Evolutionary conservation across 2,888 invertebrate species (phyloP).

Genomic region (Limenitis camilla): DNA sequence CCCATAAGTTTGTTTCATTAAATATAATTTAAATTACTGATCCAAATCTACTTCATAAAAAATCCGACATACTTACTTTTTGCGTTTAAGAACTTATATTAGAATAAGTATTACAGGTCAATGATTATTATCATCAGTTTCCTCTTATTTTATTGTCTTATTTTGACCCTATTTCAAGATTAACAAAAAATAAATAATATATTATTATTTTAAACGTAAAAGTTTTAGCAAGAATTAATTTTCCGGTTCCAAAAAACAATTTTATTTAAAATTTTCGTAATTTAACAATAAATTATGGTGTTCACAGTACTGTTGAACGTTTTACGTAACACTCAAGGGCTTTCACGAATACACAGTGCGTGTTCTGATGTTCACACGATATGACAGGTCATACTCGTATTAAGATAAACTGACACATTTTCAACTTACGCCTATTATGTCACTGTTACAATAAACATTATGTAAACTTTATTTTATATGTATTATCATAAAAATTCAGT

Average conservation of each 20-base stretch:
- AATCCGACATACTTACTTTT: too few relatives aligned
- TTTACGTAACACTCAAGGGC: constrained; percentile 47
- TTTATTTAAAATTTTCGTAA: neutral
- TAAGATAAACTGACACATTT: constrained; percentile 23
- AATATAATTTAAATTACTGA: too few relatives aligned
- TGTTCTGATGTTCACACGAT: constrained; percentile 53
- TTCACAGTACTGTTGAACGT: constrained; percentile 11
- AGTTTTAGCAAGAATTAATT: neutral
- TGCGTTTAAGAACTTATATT: too few relatives aligned
- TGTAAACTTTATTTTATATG: too few relatives aligned
- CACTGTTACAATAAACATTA: constrained; percentile 1
- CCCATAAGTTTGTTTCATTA: too few relatives aligned
- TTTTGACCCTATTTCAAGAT: too few relatives aligned
- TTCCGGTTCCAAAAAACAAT: neutral
- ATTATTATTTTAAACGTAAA: neutral
- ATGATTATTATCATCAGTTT: too few relatives aligned
- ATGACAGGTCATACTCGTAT: constrained; percentile 18
- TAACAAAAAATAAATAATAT: neutral
- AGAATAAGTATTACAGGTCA: too few relatives aligned
- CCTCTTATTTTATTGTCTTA: constrained; percentile 2
- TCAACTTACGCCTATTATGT: constrained; percentile 14
- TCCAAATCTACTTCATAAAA: too few relatives aligned
- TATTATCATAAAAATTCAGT: too few relatives aligned
- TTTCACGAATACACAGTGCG: constrained; percentile 53
- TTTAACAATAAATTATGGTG: constrained; percentile 4